These are phyloP conservation scores for Catharus bicknelli DNA, from an alignment of 2,113 vertebrate genomes.

Conservation along the genomic window DNA sequence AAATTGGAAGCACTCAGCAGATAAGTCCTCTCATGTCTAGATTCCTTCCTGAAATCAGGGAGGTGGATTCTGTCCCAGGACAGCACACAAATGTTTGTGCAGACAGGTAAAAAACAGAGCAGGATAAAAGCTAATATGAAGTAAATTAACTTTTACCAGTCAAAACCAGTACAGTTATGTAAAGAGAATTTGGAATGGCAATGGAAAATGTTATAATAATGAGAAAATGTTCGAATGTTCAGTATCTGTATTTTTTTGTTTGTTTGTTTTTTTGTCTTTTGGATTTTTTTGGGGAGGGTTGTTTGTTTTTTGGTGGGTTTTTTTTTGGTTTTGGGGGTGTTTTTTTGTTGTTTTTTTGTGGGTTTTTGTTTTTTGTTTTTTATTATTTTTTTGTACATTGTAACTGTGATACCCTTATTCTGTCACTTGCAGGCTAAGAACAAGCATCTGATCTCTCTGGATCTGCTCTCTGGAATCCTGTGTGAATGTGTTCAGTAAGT, in stretches of 20 bases:
- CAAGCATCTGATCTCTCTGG: not conserved
- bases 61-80: not conserved
- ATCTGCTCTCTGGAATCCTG: not conserved
- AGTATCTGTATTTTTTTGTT: not conserved
- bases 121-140: not conserved
- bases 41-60: not conserved
- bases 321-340: not conserved
- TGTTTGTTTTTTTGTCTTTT: not conserved
- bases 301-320: too few relatives aligned
- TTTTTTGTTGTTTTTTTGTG: not conserved
- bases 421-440: not conserved
- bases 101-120: not conserved
- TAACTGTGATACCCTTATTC: too few relatives aligned
- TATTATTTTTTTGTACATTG: too few relatives aligned
- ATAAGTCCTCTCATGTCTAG: not conserved
- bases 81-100: accelerated
- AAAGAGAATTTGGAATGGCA: not conserved
- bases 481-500: not conserved
- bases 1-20: not conserved
- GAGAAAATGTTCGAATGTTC: not conserved
- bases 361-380: not conserved
- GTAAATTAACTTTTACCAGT: not conserved
- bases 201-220: not conserved
- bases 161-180: not conserved
- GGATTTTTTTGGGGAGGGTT: too few relatives aligned